Evolutionary conservation across 1,140 invertebrate genomes (phyloP).

Genomic region (Metopolophium dirhodum): DNA sequence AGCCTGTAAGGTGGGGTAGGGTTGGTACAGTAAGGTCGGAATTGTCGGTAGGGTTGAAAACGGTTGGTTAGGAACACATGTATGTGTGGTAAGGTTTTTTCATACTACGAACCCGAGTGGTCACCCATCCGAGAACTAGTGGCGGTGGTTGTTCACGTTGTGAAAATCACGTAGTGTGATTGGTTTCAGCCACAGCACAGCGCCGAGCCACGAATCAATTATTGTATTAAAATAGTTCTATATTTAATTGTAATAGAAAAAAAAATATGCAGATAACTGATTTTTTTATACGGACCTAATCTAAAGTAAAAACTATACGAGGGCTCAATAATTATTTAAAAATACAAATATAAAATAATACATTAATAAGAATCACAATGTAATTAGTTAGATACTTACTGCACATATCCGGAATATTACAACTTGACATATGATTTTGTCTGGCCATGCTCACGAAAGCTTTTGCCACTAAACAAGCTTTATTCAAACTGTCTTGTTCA

Average conservation of each 20-base stretch:
- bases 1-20: too few relatives aligned
- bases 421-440: not conserved
- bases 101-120: too few relatives aligned
- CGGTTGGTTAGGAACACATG: too few relatives aligned
- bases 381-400: constrained; percentile 1
- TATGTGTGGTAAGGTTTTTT: too few relatives aligned
- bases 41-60: too few relatives aligned
- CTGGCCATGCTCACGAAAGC: not conserved
- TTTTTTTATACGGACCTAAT: not conserved
- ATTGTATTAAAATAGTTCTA: not conserved
- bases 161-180: too few relatives aligned
- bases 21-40: too few relatives aligned
- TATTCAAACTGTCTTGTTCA: not conserved
- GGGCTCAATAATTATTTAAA: not conserved
- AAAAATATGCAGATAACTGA: not conserved
- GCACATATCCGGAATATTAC: constrained; percentile 16
- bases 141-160: too few relatives aligned
- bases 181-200: too few relatives aligned
- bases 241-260: not conserved
- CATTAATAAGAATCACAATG: not conserved
- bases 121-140: too few relatives aligned
- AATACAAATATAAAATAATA: not conserved
- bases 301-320: not conserved
- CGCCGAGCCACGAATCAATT: too few relatives aligned
- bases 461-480: constrained; percentile 39